Conservation (phyloP, 2,113 vertebrate species). For the Daboia siamensis region DNA sequence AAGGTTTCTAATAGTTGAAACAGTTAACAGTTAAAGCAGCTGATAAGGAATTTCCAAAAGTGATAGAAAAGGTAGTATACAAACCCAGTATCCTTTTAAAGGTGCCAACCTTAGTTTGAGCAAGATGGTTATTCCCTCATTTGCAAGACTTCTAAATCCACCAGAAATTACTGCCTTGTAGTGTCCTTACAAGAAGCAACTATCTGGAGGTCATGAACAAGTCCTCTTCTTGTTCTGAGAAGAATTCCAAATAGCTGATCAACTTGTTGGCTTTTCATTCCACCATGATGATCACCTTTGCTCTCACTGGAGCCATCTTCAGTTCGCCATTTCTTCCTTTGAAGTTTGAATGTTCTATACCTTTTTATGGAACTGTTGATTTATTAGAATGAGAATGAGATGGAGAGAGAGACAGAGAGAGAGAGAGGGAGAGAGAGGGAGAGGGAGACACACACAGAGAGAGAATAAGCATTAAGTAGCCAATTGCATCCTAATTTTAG, state of each 20-base stretch:
- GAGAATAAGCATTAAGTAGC: too few relatives aligned
- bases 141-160: not conserved
- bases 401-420: too few relatives aligned
- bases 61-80: not conserved
- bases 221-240: not conserved
- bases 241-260: not conserved
- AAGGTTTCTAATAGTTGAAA: not conserved
- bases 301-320: not conserved
- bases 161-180: not conserved
- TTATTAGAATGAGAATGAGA: not conserved
- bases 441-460: too few relatives aligned
- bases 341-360: not conserved
- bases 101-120: not conserved
- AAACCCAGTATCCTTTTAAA: not conserved
- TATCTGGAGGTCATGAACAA: not conserved
- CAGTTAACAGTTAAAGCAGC: not conserved
- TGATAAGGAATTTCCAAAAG: not conserved
- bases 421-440: too few relatives aligned
- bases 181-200: not conserved
- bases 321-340: not conserved
- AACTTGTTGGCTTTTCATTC: not conserved
- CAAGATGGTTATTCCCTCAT: not conserved
- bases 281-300: not conserved
- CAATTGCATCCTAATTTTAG: not conserved
- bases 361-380: not conserved